Evolutionary conservation across 2,888 invertebrate species (phyloP).

Genomic region (Encarsia formosa): DNA sequence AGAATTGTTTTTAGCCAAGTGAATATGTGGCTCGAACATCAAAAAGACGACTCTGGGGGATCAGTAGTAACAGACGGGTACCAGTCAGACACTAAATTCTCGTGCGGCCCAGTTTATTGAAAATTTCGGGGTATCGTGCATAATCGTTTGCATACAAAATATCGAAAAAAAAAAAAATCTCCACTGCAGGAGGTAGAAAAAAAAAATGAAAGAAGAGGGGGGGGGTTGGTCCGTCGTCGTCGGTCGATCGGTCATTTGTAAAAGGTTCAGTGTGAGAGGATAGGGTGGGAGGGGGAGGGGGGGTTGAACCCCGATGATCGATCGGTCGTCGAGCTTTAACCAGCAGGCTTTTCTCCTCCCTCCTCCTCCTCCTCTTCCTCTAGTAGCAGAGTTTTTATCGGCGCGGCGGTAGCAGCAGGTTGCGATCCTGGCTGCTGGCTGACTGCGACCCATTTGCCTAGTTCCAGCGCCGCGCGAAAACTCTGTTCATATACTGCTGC

Average conservation of each 20-base stretch:
- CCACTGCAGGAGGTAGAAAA: neutral
- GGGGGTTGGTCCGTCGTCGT: neutral
- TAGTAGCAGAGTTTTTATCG: neutral
- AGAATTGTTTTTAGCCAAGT: too few relatives aligned
- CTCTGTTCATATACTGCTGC: neutral
- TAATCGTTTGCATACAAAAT: too few relatives aligned
- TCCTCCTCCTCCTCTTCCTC: neutral
- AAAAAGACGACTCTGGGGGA: too few relatives aligned
- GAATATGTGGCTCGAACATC: too few relatives aligned
- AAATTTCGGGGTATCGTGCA: too few relatives aligned
- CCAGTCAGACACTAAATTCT: too few relatives aligned
- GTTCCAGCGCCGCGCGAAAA: neutral
- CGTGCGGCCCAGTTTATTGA: too few relatives aligned
- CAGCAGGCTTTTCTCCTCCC: neutral
- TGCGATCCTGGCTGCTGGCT: neutral
- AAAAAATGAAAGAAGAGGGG: neutral
- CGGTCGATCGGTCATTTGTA: conserved; percentile 1
- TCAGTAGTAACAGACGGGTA: too few relatives aligned
- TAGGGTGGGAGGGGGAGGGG: neutral
- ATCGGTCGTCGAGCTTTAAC: neutral
- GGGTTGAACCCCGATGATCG: neutral
- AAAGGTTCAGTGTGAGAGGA: neutral
- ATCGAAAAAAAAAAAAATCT: too few relatives aligned
- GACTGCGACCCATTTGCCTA: conserved; percentile 21
- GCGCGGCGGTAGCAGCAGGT: neutral